Percentiles rank a stretch among this genome's conserved stretches.
Evolutionary conservation across 2,113 vertebrate genomes (phyloP).

Genomic region (Zapus hudsonius): DNA sequence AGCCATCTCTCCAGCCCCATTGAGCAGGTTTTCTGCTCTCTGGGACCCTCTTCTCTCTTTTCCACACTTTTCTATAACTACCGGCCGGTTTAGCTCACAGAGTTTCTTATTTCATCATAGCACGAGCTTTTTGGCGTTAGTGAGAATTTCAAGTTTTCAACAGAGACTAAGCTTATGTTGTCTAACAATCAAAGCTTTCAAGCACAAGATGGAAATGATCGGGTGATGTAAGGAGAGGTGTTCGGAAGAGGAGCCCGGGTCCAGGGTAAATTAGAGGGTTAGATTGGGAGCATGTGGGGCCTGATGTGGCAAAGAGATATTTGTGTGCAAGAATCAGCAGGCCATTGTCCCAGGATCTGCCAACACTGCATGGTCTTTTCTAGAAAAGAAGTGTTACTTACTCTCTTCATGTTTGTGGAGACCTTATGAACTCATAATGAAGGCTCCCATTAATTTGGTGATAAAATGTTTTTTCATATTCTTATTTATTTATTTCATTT

Average conservation of each 20-base stretch:
- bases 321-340: conserved; percentile 8
- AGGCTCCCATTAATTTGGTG: background rate
- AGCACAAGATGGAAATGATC: background rate
- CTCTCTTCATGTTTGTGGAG: conserved; percentile 28
- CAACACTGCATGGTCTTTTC: background rate
- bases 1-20: too few relatives aligned
- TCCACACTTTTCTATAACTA: background rate
- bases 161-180: background rate
- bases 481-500: too few relatives aligned
- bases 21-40: background rate
- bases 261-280: background rate
- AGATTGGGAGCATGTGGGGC: background rate
- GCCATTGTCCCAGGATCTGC: background rate
- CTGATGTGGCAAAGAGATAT: background rate
- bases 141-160: conserved; percentile 29
- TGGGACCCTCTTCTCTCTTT: background rate
- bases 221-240: background rate
- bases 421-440: background rate
- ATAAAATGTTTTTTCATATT: background rate
- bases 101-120: background rate
- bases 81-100: background rate
- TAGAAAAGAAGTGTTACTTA: too few relatives aligned
- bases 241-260: background rate
- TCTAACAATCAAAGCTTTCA: background rate
- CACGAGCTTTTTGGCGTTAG: background rate